These are phyloP conservation scores for Homarus gammarus DNA, from an alignment of 2,888 invertebrate species.

Conservation along the genomic window DNA sequence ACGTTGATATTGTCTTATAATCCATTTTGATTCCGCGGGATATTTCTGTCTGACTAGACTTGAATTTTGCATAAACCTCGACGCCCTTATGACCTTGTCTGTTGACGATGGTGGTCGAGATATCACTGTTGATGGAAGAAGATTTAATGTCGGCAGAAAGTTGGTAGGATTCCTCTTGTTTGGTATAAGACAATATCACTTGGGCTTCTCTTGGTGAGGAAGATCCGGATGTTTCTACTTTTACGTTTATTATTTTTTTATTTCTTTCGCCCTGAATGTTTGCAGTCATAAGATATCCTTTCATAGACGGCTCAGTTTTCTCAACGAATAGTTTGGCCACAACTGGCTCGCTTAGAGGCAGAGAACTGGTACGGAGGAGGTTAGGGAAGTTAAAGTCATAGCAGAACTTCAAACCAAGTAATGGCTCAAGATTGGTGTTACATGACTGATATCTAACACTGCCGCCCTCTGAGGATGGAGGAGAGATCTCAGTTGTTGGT, in stretches of 20 bases:
- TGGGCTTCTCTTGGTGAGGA: constrained; percentile 14
- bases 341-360: constrained; percentile 38
- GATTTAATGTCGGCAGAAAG: background rate
- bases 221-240: constrained; percentile 1
- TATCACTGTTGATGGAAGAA: background rate
- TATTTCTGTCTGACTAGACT: background rate
- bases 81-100: background rate
- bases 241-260: background rate
- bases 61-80: background rate
- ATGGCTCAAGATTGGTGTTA: constrained; percentile 14
- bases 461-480: constrained; percentile 19
- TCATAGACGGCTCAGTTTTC: constrained; percentile 31
- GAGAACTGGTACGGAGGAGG: constrained; percentile 22
- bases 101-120: background rate
- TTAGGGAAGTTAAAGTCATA: constrained; percentile 49
- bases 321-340: constrained; percentile 18
- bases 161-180: constrained; percentile 1
- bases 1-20: background rate
- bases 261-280: background rate
- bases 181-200: background rate
- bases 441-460: constrained; percentile 22
- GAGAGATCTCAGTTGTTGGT: constrained; percentile 25
- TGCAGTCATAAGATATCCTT: constrained; percentile 32
- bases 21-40: constrained; percentile 25
- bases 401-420: constrained; percentile 47